phyloP scores from a whole-genome alignment of 2,113 vertebrate genomes.

The Triplophysa siluroides region DNA sequence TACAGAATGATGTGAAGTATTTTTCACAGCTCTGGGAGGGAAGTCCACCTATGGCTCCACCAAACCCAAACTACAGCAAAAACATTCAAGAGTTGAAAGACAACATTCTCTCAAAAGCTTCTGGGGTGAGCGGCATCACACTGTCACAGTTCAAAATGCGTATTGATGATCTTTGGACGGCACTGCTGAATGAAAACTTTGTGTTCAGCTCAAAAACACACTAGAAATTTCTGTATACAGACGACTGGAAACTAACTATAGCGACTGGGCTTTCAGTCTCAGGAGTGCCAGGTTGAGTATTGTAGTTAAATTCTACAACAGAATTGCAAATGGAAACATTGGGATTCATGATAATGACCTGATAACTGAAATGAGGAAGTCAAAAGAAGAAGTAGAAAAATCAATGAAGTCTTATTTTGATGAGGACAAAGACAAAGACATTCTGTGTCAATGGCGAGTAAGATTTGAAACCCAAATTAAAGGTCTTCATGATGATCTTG shows the following conservation, averaged over 20 bases:
- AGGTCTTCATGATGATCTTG: conserved; percentile 2
- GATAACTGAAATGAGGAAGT: conserved; percentile 9
- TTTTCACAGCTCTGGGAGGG: no score
- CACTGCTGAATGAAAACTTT: conserved; percentile 51
- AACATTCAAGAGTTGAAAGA: conserved; percentile 48
- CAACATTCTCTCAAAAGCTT: conserved; percentile 18
- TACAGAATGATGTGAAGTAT: no score
- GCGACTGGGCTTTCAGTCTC: conserved; percentile 19
- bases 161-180: conserved; percentile 65
- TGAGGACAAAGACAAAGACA: not conserved
- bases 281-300: conserved; percentile 55
- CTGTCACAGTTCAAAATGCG: conserved; percentile 64
- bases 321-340: conserved; percentile 54
- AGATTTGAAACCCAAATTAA: conserved; percentile 12
- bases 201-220: conserved; percentile 72
- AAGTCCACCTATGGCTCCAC: conserved; percentile 52
- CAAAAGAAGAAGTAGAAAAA: conserved; percentile 39
- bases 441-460: no score
- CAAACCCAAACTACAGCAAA: conserved; percentile 52
- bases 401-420: conserved; percentile 59
- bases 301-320: conserved; percentile 60
- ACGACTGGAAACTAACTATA: conserved; percentile 54
- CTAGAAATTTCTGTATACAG: conserved; percentile 62
- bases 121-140: conserved; percentile 33
- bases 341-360: not conserved